A percentile compares a stretch with the other conserved stretches of the same genome.
Conservation (phyloP, 2,797 vertebrate species). For the Silurus aristotelis region DNA sequence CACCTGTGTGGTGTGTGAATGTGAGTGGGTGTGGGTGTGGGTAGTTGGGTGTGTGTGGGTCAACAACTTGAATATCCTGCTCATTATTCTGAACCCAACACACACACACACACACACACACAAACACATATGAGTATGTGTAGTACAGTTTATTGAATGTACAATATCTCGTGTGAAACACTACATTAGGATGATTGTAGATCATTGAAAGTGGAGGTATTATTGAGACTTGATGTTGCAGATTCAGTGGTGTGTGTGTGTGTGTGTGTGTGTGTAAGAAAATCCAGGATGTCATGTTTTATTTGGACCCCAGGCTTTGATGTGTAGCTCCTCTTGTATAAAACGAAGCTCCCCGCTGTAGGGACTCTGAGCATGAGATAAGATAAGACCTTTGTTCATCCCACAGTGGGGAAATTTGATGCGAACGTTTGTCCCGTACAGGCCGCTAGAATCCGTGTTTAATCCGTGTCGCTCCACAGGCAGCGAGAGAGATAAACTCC, state of each 20-base stretch:
- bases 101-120: neutral
- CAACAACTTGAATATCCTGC: neutral
- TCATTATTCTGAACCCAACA: neutral
- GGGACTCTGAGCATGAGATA: too few relatives aligned
- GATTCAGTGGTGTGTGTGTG: neutral
- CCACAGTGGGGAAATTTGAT: too few relatives aligned
- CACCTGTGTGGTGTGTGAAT: too few relatives aligned
- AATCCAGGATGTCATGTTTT: neutral
- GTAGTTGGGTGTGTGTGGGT: neutral
- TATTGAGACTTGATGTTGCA: neutral
- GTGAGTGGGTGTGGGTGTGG: neutral
- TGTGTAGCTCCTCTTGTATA: neutral
- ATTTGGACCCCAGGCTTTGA: neutral
- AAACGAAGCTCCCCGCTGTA: neutral
- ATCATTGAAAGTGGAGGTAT: neutral
- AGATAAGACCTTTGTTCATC: too few relatives aligned
- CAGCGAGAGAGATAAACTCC: neutral
- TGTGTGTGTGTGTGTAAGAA: neutral
- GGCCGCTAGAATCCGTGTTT: neutral
- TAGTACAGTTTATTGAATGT: neutral
- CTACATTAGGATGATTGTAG: neutral
- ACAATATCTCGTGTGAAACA: neutral
- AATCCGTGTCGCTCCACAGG: neutral
- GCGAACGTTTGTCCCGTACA: neutral
- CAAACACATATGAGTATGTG: too few relatives aligned